Evolutionary conservation across 1,140 invertebrate genomes (phyloP).

Genomic region (Drosophila tristis): DNA sequence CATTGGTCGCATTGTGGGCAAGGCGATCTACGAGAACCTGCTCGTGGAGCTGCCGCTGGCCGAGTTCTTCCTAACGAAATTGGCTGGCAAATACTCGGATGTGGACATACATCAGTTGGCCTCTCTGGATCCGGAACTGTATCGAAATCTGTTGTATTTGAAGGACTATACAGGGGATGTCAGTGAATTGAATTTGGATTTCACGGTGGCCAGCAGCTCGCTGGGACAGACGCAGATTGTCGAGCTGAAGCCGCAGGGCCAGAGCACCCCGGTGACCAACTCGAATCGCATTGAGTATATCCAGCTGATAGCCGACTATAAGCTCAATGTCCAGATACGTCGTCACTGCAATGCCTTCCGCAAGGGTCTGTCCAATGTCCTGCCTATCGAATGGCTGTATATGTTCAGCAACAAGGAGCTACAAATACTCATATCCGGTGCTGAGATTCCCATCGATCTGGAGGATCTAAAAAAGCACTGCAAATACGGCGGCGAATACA

Average conservation of each 20-base stretch:
- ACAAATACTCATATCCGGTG: conserved; percentile 97
- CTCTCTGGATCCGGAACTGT: conserved; percentile 96
- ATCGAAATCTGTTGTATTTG: conserved; percentile 95
- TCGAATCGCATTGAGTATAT: conserved; percentile 98
- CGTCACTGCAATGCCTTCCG: conserved; percentile 94
- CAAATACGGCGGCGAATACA: conserved; percentile 94
- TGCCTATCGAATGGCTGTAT: conserved; percentile 95
- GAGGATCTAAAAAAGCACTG: conserved; percentile 94
- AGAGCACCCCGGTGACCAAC: conserved; percentile 94
- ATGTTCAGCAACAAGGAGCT: conserved; percentile 98
- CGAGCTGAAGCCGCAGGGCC: conserved; percentile 95
- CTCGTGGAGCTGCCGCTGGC: conserved; percentile 97
- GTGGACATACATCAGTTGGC: conserved; percentile 97
- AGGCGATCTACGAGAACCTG: conserved; percentile 98
- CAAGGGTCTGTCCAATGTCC: conserved; percentile 93
- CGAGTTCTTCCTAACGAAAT: conserved; percentile 95
- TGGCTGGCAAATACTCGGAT: conserved; percentile 91
- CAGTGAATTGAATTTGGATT: conserved; percentile 94
- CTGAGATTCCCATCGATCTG: conserved; percentile 95
- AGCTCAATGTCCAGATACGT: conserved; percentile 95
- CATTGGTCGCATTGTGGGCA: conserved; percentile 97
- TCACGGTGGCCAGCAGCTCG: conserved; percentile 95
- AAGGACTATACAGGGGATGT: conserved; percentile 93
- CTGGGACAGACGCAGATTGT: conserved; percentile 95
- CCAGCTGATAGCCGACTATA: conserved; percentile 97